phyloP scores from a whole-genome alignment of 1,140 invertebrate species.

The Prorops nasuta region DNA sequence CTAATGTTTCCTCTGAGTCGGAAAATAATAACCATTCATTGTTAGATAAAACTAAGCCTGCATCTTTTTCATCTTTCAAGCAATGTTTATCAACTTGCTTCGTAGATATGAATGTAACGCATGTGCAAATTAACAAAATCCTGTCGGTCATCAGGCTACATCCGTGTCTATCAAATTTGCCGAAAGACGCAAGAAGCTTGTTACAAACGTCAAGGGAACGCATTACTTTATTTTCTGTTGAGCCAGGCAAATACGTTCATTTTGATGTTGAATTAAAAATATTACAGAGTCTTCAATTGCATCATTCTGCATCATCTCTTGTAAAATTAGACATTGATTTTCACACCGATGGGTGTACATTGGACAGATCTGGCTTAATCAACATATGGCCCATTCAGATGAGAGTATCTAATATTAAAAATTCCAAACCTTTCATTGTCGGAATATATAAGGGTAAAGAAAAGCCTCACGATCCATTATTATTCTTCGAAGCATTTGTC shows the following conservation, averaged over 20 bases:
- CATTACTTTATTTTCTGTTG: too few species aligned
- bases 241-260: too few species aligned
- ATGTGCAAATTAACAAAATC: too few species aligned
- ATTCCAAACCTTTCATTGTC: conserved; percentile 1
- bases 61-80: neutral
- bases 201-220: too few species aligned
- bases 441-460: neutral
- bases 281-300: neutral
- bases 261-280: too few species aligned
- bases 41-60: too few species aligned
- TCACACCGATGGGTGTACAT: neutral
- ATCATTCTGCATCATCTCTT: neutral
- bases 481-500: too few species aligned
- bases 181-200: too few species aligned
- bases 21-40: too few species aligned
- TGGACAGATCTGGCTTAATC: too few species aligned
- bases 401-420: neutral
- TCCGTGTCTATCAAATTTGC: neutral
- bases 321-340: conserved; percentile 5
- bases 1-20: too few species aligned
- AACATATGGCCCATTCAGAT: conserved; percentile 5
- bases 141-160: neutral
- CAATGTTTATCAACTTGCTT: neutral
- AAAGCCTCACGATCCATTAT: neutral
- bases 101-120: too few species aligned